A percentile compares a stretch with the other conserved stretches of the same genome.
Conservation (phyloP, 2,888 invertebrate species). For the Platypus cylindrus region DNA sequence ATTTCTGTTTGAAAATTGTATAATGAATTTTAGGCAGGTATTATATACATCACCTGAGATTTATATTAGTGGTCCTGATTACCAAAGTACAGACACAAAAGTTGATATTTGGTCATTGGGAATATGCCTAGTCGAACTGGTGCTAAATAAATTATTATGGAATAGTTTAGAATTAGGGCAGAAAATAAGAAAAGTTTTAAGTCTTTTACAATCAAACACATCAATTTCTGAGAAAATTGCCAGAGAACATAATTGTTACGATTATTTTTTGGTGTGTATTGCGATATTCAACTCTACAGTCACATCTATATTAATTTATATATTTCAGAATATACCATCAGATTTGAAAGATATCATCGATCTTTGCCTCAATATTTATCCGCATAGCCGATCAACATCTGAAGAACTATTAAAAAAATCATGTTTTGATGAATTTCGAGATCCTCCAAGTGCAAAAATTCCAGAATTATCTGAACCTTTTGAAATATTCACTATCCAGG, state of each 20-base stretch:
- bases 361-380: constrained; percentile 56
- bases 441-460: constrained; percentile 18
- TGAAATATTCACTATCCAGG: constrained; percentile 48
- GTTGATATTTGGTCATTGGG: constrained; percentile 92
- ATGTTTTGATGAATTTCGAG: constrained; percentile 38
- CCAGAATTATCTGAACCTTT: constrained; percentile 27
- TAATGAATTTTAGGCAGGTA: constrained; percentile 55
- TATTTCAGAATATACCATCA: constrained; percentile 43
- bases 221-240: constrained; percentile 59
- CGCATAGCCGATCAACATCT: constrained; percentile 49
- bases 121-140: constrained; percentile 72
- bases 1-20: not conserved
- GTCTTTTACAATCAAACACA: constrained; percentile 48
- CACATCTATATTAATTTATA: not conserved
- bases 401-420: constrained; percentile 43
- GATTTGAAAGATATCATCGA: constrained; percentile 51
- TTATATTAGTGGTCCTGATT: constrained; percentile 47
- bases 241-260: constrained; percentile 61
- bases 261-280: constrained; percentile 45
- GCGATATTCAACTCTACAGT: not conserved
- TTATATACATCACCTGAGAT: constrained; percentile 75
- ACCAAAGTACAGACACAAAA: constrained; percentile 45
- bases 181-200: constrained; percentile 60
- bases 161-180: constrained; percentile 60
- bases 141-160: constrained; percentile 61